A percentile compares a stretch with the other conserved stretches of the same genome.
These are phyloP conservation scores for Pocillopora grandis DNA, from an alignment of 92 coral and sea anemone genomes.

Conservation along the genomic window DNA sequence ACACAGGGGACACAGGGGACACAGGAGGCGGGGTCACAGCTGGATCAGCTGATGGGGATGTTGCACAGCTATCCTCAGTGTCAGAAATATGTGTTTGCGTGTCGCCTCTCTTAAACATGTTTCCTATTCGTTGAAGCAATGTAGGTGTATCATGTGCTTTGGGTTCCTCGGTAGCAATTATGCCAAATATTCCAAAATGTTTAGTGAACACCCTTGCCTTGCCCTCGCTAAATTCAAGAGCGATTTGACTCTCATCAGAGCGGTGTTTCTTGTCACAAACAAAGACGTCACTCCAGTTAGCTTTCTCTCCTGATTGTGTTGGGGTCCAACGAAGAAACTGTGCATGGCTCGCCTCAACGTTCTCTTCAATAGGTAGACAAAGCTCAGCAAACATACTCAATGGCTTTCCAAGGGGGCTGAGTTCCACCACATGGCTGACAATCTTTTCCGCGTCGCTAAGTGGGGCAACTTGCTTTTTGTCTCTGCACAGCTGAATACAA, in stretches of 20 bases:
- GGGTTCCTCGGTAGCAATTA: conserved; percentile 7
- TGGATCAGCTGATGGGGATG: background rate
- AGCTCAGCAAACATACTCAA: background rate
- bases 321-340: conserved; percentile 40
- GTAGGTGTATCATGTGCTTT: background rate
- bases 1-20: background rate
- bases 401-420: conserved; percentile 30
- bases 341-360: background rate
- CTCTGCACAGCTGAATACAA: conserved; percentile 37
- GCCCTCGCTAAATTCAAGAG: background rate
- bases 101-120: background rate
- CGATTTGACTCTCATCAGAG: background rate
- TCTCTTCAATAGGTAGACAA: conserved; percentile 8
- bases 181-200: conserved; percentile 23
- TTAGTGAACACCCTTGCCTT: conserved; percentile 16
- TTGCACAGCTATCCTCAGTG: background rate
- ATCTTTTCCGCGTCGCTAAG: conserved; percentile 13
- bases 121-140: background rate
- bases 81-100: background rate
- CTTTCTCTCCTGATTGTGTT: conserved; percentile 41
- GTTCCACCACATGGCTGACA: conserved; percentile 31
- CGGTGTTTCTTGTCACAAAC: background rate
- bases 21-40: background rate
- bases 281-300: conserved; percentile 28
- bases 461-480: conserved; percentile 8